Evolutionary conservation across 23 tunicate genomes (phyloP).

Genomic region (Corella eumyota): DNA sequence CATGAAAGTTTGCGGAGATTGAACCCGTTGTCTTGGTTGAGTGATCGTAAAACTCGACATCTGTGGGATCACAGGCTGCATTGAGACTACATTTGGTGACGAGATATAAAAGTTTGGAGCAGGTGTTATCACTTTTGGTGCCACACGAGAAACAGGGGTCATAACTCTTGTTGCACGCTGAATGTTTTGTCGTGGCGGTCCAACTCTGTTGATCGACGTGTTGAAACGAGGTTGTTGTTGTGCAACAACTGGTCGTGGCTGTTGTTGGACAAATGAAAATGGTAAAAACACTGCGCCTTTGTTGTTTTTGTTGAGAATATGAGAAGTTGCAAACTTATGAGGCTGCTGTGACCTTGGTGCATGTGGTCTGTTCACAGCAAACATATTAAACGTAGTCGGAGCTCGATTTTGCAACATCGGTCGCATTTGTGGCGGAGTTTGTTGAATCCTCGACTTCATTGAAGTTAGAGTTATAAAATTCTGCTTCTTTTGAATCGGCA

Average conservation of each 20-base stretch:
- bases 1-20: neutral
- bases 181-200: too few species aligned
- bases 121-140: too few species aligned
- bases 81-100: too few species aligned
- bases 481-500: neutral
- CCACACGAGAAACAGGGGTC: slow-evolving; percentile 9
- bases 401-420: neutral
- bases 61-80: neutral
- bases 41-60: neutral
- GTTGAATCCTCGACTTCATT: neutral
- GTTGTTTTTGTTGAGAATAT: slow-evolving; percentile 8
- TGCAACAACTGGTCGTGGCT: neutral
- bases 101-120: too few species aligned
- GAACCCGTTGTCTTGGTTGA: neutral
- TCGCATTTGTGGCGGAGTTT: neutral
- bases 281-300: slow-evolving; percentile 23
- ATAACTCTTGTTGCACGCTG: neutral
- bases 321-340: neutral
- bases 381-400: neutral
- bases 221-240: neutral
- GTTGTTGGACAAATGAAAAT: slow-evolving; percentile 26
- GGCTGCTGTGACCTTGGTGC: neutral
- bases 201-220: too few species aligned
- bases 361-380: slow-evolving; percentile 4
- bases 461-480: neutral